Base-by-base conservation (phyloP, 2,888 invertebrate genomes). In the Hypolimnas misippus region DNA sequence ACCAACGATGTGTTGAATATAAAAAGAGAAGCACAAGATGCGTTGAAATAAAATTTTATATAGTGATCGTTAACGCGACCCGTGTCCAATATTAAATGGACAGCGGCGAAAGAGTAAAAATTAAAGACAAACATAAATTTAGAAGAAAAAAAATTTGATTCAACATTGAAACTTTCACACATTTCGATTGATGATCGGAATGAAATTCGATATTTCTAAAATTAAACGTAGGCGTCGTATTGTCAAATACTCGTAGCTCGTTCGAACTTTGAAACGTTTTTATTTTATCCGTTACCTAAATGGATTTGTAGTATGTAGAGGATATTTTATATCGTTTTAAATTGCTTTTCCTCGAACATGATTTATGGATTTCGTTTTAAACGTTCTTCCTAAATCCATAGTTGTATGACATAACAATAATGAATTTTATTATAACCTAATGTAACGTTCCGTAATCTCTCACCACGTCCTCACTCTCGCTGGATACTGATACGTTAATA, bases 91-190 rank as follows among this genome's bases (percentile, higher is more conserved):
- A 89, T 90, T 88, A 90, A 90, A 91, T 86, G 89, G 87, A 84
- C 85, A 83, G 78, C 84, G 84, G 80, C 77, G 81, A 81, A 81
- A 82, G 79, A 87, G 89, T 88, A 87, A 90, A 92, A 90, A 89
- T 90, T 89, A 90, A 90, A 90, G 89, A 88, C 84, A 84, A 81
- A 86, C 86, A 90, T 89, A 90, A 90, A 91, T 87, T 88, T 87
- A 77, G 73, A 74, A 76, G 61, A 57, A 78, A 82, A 87, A 84
- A 82, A 78, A 84, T 25, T 87, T 85, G 83, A 87, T 83, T 84
- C 86, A 84, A 78, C 79, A 78, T 77, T 76, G 76, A 73, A 74
- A 71, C 72, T 68, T 76, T 77, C 75, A 73, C 72, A 68, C 74
- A 70, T 71, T 73, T 74, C 77, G 83, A 76, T 86, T 88, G 87